Percentiles rank a stretch among this genome's conserved stretches.
phyloP scores from a whole-genome alignment of 2,888 invertebrate species.

The Gandaritis pyraliata region DNA sequence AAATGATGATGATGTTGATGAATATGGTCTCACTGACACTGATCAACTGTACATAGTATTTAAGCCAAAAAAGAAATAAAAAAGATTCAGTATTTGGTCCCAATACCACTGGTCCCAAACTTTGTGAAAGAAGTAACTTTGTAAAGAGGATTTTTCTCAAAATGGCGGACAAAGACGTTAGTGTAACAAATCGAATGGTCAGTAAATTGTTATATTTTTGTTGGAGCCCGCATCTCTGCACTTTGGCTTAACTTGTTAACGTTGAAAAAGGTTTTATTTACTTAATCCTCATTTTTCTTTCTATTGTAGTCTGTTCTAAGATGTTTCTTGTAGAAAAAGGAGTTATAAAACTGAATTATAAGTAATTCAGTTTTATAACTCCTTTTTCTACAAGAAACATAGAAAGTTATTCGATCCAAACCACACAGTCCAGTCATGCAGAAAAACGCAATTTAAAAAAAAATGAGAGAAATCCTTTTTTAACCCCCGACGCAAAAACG shows the following conservation, averaged over 20 bases:
- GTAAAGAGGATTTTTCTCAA: background rate
- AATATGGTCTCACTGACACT: too few relatives aligned
- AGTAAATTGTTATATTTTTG: slow-evolving; percentile 34
- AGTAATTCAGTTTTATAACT: too few relatives aligned
- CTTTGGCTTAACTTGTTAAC: slow-evolving; percentile 42
- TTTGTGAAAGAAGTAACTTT: background rate
- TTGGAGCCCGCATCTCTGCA: slow-evolving; percentile 38
- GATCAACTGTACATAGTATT: too few relatives aligned
- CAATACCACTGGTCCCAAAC: background rate
- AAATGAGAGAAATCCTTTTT: too few relatives aligned
- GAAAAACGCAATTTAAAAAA: too few relatives aligned
- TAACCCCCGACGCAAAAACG: too few relatives aligned
- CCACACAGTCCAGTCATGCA: too few relatives aligned
- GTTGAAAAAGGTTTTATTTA: slow-evolving; percentile 18
- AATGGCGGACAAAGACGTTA: slow-evolving; percentile 1
- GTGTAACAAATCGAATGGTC: slow-evolving; percentile 12
- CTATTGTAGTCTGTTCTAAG: slow-evolving; percentile 2
- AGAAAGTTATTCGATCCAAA: too few relatives aligned
- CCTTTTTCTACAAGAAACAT: background rate
- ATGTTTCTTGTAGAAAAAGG: background rate
- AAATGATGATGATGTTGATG: too few relatives aligned
- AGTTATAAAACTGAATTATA: too few relatives aligned
- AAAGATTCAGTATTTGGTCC: too few relatives aligned
- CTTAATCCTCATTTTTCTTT: slow-evolving; percentile 25
- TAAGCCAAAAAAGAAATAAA: too few relatives aligned